Evolutionary conservation across 2,888 invertebrate species (phyloP), one percentile per base, ranked within the genome.

Genomic region (Leptinotarsa peninsularis): DNA sequence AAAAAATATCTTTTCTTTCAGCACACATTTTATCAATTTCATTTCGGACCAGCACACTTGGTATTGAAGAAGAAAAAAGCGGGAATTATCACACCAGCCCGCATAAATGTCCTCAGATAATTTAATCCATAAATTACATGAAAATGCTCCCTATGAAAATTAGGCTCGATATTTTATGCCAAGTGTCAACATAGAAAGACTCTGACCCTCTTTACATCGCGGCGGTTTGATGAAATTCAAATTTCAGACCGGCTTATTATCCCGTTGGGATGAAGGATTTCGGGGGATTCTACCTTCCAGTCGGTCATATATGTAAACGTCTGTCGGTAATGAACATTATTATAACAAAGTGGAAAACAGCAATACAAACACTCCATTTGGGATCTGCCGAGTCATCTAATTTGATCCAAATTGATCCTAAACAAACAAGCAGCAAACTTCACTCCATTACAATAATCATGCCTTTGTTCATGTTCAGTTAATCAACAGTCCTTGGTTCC

Each of bases 111-210:
- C 43, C n/a, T 5, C 43, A 54, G 68, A 68, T 72, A 75, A 75
- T 75, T 52, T 23, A 52, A 75, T 72, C 75, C 75, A 75, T 72
- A 72, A 75, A 72, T 75, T 75, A 72, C 54, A 23, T 49, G 18
- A 43, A 68, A 27, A 63, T 43, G 60, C 56, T 73, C 58, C 71
- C 67, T 75, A 75, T 68, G 75, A 71, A 77, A 73, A 77, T 77
- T 75, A 71, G 72, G 60, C 71, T 49, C 49, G 58, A 77, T 73
- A 75, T 75, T 75, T 77, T 73, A 77, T 75, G 73, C 71, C 43
- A 13, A 18, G 50, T 71, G 75, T 72, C 71, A 73, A 75, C 77
- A 49, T 23, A 49, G 52, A 67, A 54, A 71, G 13, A 60, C 70
- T 73, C 33, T 54, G 73, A 77, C 67, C 77, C 73, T 74, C 73